A percentile compares a stretch with the other conserved stretches of the same genome.
Evolutionary conservation across 2,888 invertebrate genomes (phyloP).

Genomic region (Strigamia maritima): DNA sequence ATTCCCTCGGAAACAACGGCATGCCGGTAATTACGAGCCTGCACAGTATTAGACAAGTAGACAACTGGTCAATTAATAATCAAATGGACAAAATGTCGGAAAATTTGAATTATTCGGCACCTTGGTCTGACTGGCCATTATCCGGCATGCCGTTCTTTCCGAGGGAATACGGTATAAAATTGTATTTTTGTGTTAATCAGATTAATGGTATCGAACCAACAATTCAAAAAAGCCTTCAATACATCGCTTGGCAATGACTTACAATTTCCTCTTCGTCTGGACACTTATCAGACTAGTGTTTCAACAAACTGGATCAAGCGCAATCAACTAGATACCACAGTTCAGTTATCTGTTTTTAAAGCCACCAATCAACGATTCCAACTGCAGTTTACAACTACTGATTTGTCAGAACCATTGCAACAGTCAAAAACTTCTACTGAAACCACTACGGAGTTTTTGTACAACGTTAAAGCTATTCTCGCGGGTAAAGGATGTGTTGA

Average conservation of each 20-base stretch:
- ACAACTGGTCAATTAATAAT: too few relatives aligned
- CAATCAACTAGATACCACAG: neutral
- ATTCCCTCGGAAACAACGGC: too few relatives aligned
- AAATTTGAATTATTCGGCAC: too few relatives aligned
- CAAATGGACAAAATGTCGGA: too few relatives aligned
- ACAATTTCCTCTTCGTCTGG: neutral
- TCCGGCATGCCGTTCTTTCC: too few relatives aligned
- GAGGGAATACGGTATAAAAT: too few relatives aligned
- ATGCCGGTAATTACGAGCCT: too few relatives aligned
- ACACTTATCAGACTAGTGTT: neutral
- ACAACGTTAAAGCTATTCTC: neutral
- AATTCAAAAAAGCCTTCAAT: neutral
- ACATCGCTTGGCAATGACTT: neutral
- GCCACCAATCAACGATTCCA: neutral
- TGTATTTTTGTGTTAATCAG: neutral
- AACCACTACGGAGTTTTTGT: neutral
- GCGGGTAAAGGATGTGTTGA: neutral
- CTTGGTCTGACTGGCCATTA: too few relatives aligned
- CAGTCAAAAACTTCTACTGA: neutral
- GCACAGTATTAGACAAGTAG: too few relatives aligned
- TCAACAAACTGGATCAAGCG: neutral
- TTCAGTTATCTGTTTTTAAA: neutral
- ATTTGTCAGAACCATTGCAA: too few relatives aligned
- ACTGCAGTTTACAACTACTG: neutral
- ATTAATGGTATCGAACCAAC: neutral